Percentiles rank a stretch among this genome's conserved stretches.
These are phyloP conservation scores for Aptenodytes forsteri DNA, from an alignment of 2,113 vertebrate genomes.

Conservation along the genomic window DNA sequence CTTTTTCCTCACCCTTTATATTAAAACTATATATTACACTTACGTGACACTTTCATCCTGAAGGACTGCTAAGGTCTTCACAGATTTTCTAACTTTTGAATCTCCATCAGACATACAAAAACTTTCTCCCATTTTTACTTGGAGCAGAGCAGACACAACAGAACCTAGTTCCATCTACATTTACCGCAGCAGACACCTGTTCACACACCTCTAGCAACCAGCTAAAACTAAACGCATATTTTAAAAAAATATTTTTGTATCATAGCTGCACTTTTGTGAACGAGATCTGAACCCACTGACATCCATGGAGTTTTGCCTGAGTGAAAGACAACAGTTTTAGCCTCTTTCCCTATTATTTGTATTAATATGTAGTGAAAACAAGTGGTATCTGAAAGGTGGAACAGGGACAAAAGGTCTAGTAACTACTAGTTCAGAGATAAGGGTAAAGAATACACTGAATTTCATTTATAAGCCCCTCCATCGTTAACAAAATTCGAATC, in stretches of 20 bases:
- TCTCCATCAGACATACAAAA: neutral
- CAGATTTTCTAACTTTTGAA: neutral
- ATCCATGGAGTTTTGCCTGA: neutral
- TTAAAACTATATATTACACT: neutral
- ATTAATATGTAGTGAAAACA: neutral
- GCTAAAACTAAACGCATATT: neutral
- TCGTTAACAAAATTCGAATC: neutral
- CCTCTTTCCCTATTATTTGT: neutral
- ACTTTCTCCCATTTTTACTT: neutral
- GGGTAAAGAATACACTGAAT: neutral
- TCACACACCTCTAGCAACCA: neutral
- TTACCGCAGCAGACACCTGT: neutral
- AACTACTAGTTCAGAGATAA: neutral
- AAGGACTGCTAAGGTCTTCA: neutral
- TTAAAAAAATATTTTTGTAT: neutral
- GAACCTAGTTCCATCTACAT: neutral
- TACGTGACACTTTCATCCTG: neutral
- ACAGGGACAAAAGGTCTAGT: neutral
- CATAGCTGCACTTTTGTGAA: neutral
- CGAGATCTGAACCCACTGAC: neutral
- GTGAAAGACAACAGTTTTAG: neutral
- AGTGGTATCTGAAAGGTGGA: neutral
- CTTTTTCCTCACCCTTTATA: neutral
- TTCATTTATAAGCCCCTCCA: neutral
- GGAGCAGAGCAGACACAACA: neutral